A percentile compares a stretch with the other conserved stretches of the same genome.
phyloP scores from a whole-genome alignment of 2,888 invertebrate genomes.

The Ephialtes manifestator region DNA sequence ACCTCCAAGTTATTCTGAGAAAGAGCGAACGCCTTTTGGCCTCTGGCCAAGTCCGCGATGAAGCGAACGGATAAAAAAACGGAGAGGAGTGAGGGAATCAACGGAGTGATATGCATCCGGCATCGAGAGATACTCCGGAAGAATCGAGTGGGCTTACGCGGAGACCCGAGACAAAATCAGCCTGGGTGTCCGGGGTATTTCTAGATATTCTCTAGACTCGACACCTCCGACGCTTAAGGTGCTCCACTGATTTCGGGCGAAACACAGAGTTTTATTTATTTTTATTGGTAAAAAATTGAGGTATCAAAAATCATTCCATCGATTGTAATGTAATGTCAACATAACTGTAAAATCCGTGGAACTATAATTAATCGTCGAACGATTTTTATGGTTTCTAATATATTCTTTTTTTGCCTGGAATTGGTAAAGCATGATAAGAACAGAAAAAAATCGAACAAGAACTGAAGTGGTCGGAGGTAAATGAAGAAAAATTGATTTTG shows the following conservation, averaged over 20 bases:
- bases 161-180: conserved; percentile 4
- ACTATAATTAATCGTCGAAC: too few species aligned
- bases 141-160: conserved; percentile 61
- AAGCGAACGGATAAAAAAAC: conserved; percentile 53
- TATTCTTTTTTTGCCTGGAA: too few species aligned
- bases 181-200: not conserved
- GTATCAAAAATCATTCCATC: too few species aligned
- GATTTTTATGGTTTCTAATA: too few species aligned
- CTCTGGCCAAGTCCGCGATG: conserved; percentile 74
- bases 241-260: too few species aligned
- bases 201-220: not conserved
- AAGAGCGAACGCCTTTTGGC: conserved; percentile 75
- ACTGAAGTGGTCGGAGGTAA: too few species aligned
- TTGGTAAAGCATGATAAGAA: too few species aligned
- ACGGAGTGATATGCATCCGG: conserved; percentile 48
- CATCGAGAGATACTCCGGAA: conserved; percentile 70
- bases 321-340: too few species aligned
- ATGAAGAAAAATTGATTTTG: too few species aligned
- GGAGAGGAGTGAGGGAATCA: conserved; percentile 33
- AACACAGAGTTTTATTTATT: not conserved
- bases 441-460: too few species aligned
- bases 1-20: conserved; percentile 86
- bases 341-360: too few species aligned
- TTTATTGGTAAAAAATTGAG: too few species aligned
- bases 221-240: not conserved